Conservation (phyloP, 2,113 vertebrate genomes). For the Eretmochelys imbricata region DNA sequence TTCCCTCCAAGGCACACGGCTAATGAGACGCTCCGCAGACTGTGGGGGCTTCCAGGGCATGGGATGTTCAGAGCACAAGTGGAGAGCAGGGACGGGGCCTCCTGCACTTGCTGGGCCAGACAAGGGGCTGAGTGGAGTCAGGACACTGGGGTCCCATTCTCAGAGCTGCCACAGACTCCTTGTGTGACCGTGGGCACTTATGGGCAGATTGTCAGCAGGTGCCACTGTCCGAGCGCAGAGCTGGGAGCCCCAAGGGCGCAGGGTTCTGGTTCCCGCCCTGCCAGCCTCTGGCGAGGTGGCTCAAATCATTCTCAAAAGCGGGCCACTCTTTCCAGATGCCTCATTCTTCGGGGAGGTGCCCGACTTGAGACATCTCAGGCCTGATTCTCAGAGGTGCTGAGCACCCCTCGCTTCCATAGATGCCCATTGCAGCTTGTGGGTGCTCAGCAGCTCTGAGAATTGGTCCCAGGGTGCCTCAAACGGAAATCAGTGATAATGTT, state of each 20-base stretch:
- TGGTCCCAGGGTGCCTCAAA: not conserved
- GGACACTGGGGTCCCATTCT: not conserved
- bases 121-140: not conserved
- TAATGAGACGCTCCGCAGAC: fast-evolving
- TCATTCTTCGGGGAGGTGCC: not conserved
- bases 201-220: not conserved
- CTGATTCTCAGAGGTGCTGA: not conserved
- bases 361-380: not conserved
- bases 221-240: not conserved
- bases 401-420: fast-evolving
- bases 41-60: not conserved
- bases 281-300: not conserved
- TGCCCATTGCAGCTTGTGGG: not conserved
- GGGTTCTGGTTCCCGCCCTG: not conserved
- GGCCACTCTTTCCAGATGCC: not conserved
- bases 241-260: not conserved
- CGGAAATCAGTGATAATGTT: not conserved
- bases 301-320: not conserved
- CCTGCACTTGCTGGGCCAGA: not conserved
- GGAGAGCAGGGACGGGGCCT: too few species aligned
- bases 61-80: not conserved
- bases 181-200: not conserved
- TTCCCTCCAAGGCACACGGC: fast-evolving
- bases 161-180: too few species aligned
- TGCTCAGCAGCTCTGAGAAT: fast-evolving